Evolutionary conservation across 2,113 vertebrate species (phyloP), one percentile per base, ranked within the genome.

Genomic region (Callipepla californica): DNA sequence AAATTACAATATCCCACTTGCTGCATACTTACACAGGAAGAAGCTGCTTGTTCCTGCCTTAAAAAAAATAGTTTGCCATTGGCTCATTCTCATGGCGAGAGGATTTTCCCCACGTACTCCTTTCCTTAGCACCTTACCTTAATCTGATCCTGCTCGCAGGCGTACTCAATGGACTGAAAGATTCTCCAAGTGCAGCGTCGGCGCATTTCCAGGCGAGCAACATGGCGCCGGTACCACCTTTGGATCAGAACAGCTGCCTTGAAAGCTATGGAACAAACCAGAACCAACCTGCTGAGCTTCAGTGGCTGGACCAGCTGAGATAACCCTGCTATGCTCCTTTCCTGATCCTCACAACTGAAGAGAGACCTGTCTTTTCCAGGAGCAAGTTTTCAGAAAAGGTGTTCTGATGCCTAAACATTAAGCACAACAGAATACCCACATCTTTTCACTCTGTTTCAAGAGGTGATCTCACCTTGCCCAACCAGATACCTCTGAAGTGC

Each of bases 131-230:
- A 4, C 13, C 61, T 1, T 95, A 99, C 99, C 98, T 99, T 98
- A 96, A 98, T 98, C 96, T 99, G 99, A 93, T 99, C 98, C 83
- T 99, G 99, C 87, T 99, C 98, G 0, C 98, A 99, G 3, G 98
- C 96, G 0, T 99, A 99, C 89, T 99, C 99, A 11, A 99, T 99
- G 25, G 98, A 99, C 61, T 99, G 99, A 85, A 99, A 99, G 94
- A 99, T 99, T 87, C 98, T 98, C 99, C 99, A 99, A 6, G 98
- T 99, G 93, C 98, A 99, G 36, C 98, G 98, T 38, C 98, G 98
- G 40, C 99, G 97, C 97, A 99, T 98, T 96, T 99, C 99, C 96
- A 99, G 96, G 45, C 98, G 98, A 4, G 99, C 99, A 11, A 97
- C 82, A 0, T 98, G 97, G 95, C 98, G 98, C 21, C 98, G 98